A percentile compares a stretch with the other conserved stretches of the same genome.
Conservation (phyloP, 2,888 invertebrate species). For the Lasioglossum zephyrum region DNA sequence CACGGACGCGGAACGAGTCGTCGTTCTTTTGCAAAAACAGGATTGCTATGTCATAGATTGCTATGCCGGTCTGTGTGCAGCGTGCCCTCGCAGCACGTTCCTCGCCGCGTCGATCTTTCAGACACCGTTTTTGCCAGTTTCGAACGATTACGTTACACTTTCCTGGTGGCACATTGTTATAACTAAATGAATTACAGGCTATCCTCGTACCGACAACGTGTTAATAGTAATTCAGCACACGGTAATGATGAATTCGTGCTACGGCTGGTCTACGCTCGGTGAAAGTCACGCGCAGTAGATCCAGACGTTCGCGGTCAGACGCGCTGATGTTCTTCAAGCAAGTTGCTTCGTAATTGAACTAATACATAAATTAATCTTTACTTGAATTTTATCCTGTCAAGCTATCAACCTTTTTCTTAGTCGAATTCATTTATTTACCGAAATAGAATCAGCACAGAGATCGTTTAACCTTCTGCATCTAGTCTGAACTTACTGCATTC, state of each 20-base stretch:
- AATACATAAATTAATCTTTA: background rate
- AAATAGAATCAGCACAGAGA: background rate
- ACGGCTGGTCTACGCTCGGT: background rate
- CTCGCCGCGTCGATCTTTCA: background rate
- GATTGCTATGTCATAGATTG: conserved; percentile 23
- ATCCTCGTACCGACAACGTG: background rate
- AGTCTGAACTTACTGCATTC: too few relatives aligned
- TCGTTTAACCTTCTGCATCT: too few relatives aligned
- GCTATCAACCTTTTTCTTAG: background rate
- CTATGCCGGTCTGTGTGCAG: background rate
- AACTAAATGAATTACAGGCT: background rate
- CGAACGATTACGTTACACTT: background rate
- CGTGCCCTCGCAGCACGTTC: background rate
- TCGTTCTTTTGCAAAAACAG: conserved; percentile 29
- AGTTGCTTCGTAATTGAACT: background rate
- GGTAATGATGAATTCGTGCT: background rate
- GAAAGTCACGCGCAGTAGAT: conserved; percentile 33
- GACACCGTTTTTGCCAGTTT: background rate
- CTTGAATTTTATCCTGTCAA: background rate
- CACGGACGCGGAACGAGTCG: conserved; percentile 41
- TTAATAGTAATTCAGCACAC: background rate
- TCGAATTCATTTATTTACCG: background rate
- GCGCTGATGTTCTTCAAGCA: background rate
- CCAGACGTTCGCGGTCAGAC: conserved; percentile 35
- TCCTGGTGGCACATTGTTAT: background rate